These are phyloP conservation scores for Nesoenas mayeri DNA, from an alignment of 2,113 vertebrate species.

Conservation along the genomic window DNA sequence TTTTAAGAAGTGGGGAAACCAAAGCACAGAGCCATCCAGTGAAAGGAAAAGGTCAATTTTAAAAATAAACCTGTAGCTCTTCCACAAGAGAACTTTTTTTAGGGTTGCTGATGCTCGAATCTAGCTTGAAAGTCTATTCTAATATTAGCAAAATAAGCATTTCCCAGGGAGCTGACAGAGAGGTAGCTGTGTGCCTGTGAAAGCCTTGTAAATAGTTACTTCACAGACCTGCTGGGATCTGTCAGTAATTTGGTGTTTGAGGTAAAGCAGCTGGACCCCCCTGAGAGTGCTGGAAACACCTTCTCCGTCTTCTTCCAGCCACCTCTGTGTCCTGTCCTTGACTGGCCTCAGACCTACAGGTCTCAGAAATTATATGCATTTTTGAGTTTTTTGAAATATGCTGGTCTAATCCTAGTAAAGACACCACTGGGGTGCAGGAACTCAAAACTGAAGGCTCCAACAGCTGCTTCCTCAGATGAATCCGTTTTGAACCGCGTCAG, in stretches of 20 bases:
- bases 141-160: slow-evolving; percentile 42
- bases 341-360: not conserved
- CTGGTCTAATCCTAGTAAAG: not conserved
- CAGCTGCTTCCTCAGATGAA: not conserved
- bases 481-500: not conserved
- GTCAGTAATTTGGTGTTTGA: not conserved
- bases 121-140: slow-evolving; percentile 8
- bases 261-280: not conserved
- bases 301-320: not conserved
- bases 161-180: slow-evolving; percentile 3
- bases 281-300: not conserved
- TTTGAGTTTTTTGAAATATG: not conserved
- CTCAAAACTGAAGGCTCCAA: not conserved
- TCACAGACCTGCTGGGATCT: not conserved
- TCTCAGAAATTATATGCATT: not conserved
- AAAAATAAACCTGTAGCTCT: slow-evolving; percentile 56
- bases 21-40: slow-evolving; percentile 8
- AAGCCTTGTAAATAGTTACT: not conserved
- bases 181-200: not conserved
- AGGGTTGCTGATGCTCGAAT: slow-evolving; percentile 10
- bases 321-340: not conserved
- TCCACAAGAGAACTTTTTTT: slow-evolving; percentile 34
- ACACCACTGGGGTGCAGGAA: not conserved
- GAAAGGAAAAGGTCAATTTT: slow-evolving; percentile 56
- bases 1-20: not conserved